Evolutionary conservation across 2,888 invertebrate species (phyloP), one percentile per base, ranked within the genome.

Genomic region (Xylota sylvarum): DNA sequence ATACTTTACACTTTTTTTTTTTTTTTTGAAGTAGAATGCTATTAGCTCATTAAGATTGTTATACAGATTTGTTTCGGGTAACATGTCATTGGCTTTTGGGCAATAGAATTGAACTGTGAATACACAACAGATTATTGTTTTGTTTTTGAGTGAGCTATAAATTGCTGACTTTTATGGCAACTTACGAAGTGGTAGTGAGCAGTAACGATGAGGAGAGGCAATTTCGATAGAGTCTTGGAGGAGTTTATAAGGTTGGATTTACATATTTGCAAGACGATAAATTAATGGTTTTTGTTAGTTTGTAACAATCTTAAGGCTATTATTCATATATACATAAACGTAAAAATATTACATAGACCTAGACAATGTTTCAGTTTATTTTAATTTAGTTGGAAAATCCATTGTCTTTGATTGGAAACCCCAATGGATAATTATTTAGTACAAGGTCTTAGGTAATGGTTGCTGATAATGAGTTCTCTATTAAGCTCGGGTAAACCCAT

Each of bases 61-160:
- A 19, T 74, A 43, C 37, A 73, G n/a, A 69, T 40, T 73, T 7
- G 62, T 40, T 62, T 52, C 23, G 12, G n/a, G 46, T 35, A 72
- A 35, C n/a, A 50, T 50, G 60, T 50, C 37, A 50, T 27, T 73
- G 48, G 37, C 19, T 14, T 60, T 50, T 40, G 17, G 9, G 35
- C 19, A 10, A 30, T 12, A 19, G 2, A 32, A 48, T 48, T 65
- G 35, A 50, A 30, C 35, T 32, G 19, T 35, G 48, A 5, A 65
- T 48, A 19, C n/a, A 48, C n/a, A 65, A 43, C n/a, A 10, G 14
- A 35, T 23, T 37, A n/a, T 5, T 12, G 55, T 32, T 55, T 30
- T 14, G 56, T 35, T 17, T n/a, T 23, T 56, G 35, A 35, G 27
- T 14, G 9, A 52, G 58, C n/a, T 5, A 27, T 64, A 65, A 50